phyloP scores from a whole-genome alignment of 2,888 invertebrate species.

The Rotaria socialis region DNA sequence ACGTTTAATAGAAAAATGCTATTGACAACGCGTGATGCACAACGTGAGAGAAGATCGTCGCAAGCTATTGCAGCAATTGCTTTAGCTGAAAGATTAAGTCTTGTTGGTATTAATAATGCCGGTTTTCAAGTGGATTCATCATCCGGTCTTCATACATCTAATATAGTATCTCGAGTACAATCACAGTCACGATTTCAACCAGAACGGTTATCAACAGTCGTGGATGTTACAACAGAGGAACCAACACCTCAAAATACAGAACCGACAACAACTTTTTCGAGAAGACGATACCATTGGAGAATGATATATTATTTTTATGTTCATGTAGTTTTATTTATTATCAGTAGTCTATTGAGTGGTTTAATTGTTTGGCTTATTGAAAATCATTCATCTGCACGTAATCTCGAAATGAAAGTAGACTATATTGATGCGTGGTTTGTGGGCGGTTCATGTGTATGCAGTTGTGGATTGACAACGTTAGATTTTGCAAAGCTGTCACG shows the following conservation, averaged over 20 bases:
- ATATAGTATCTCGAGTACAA: not conserved
- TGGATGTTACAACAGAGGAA: not conserved
- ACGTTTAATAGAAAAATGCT: not conserved
- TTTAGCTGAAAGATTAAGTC: not conserved
- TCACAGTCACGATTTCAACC: not conserved
- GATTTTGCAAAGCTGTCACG: slow-evolving; percentile 5
- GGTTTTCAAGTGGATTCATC: not conserved
- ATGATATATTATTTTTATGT: slow-evolving; percentile 20
- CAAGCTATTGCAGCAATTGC: not conserved
- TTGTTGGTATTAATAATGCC: not conserved
- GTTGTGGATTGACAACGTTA: not conserved
- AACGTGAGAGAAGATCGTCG: not conserved
- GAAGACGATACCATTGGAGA: not conserved
- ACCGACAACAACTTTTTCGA: not conserved
- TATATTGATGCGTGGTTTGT: slow-evolving; percentile 16
- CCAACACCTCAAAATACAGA: not conserved
- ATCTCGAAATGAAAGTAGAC: not conserved
- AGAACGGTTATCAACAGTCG: not conserved
- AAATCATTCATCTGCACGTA: not conserved
- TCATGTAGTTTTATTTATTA: not conserved
- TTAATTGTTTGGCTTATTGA: not conserved
- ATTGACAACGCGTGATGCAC: not conserved
- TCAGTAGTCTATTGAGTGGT: not conserved
- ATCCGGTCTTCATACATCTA: not conserved
- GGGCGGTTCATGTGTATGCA: not conserved